These are phyloP conservation scores for Diorhabda carinulata DNA, from an alignment of 1,140 invertebrate genomes.

Conservation along the genomic window DNA sequence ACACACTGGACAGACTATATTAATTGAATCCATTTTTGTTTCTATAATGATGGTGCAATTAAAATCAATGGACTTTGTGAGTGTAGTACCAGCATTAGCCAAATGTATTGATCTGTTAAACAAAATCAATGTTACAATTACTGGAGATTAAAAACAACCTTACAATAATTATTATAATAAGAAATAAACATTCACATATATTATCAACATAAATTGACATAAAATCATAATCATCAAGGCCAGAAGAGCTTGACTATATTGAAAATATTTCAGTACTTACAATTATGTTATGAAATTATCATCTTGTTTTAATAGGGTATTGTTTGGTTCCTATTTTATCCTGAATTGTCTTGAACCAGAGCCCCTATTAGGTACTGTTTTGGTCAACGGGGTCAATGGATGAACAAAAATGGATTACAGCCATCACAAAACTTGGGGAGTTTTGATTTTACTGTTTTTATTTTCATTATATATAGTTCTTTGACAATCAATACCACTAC, in stretches of 20 bases:
- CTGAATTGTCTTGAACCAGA: background rate
- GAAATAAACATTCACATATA: background rate
- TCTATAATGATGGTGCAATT: background rate
- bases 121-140: slow-evolving; percentile 36
- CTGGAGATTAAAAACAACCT: no score
- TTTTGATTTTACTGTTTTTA: background rate
- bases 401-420: background rate
- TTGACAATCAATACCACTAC: no score
- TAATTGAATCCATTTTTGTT: slow-evolving; percentile 40
- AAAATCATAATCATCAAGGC: background rate
- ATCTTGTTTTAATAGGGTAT: background rate
- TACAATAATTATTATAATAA: background rate
- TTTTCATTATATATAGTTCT: background rate
- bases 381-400: slow-evolving; percentile 11
- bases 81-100: slow-evolving; percentile 28
- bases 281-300: slow-evolving; percentile 11
- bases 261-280: slow-evolving; percentile 4
- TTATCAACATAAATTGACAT: background rate
- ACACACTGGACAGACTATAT: slow-evolving; percentile 70
- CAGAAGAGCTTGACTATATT: background rate
- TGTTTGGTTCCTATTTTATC: background rate
- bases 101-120: slow-evolving; percentile 39
- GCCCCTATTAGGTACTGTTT: slow-evolving; percentile 15
- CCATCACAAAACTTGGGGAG: background rate
- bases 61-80: slow-evolving; percentile 9